Evolutionary conservation across 2,797 vertebrate species (phyloP), one percentile per base, ranked within the genome.

Genomic region (Sebastolobus alascanus): DNA sequence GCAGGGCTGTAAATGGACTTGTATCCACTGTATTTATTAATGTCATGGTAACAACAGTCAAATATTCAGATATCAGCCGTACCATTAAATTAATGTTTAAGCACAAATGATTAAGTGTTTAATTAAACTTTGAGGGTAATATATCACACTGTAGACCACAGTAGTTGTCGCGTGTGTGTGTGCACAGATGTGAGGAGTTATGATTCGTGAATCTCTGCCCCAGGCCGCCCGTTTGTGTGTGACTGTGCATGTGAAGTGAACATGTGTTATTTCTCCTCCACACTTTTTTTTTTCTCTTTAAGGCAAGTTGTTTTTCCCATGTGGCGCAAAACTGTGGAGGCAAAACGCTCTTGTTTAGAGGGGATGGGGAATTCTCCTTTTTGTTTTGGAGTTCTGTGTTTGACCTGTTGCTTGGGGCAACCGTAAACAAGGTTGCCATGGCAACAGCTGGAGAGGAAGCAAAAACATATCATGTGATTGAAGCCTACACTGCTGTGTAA

Each of bases 351-450:
- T 94, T 91, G 90, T 95, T 94, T 86, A 85, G 90, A 84, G 73
- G 87, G 84, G 79, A 93, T 72, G 93, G 94, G 94, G 92, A 94
- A 93, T 94, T 95, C 93, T 95, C 92, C 74, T 92, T 94, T 95
- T 95, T 95, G 93, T 96, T 96, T 95, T 95, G 93, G 95, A 95
- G 93, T 91, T 88, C 90, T 87, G 92, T 96, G 95, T 96, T 96
- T 96, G 92, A 96, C 89, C 91, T 90, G 96, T 96, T 96, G 94
- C 96, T 65, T 69, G 80, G 92, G 94, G 95, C 92, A 95, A 96
- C 95, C 77, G 92, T 96, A 96, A 96, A 96, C 96, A 96, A 83
- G 92, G 96, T 96, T 96, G 77, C 93, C 93, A 93, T 90, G 92
- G 94, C 46, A 90, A 96, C 83, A 16, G 87, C 89, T 82, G 77